phyloP scores from a whole-genome alignment of 92 coral and sea anemone species.

The Parazoanthus atlanticus region DNA sequence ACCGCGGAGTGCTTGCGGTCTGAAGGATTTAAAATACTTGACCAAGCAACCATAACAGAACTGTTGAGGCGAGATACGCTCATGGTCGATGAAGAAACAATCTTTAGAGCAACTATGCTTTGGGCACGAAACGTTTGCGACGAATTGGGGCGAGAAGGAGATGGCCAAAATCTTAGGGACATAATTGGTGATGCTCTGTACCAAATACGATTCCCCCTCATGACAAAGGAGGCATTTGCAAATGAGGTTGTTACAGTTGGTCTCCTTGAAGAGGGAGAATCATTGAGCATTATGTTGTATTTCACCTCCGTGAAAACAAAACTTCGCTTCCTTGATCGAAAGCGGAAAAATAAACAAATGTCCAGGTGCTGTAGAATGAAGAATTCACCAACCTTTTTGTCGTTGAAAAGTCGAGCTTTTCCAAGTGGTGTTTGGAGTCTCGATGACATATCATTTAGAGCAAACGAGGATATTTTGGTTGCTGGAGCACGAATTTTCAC shows the following conservation, averaged over 20 bases:
- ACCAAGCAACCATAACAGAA: slow-evolving; percentile 27
- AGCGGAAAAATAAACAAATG: not conserved
- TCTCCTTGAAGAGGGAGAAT: slow-evolving; percentile 23
- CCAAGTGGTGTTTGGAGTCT: not conserved
- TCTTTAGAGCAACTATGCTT: slow-evolving; percentile 21
- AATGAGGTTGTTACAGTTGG: slow-evolving; percentile 31
- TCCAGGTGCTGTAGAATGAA: not conserved
- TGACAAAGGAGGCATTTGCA: slow-evolving; percentile 30
- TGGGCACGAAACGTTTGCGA: slow-evolving; percentile 28
- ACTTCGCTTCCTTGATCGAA: slow-evolving; percentile 7
- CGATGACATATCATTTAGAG: not conserved
- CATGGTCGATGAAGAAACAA: slow-evolving; percentile 26
- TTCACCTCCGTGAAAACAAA: not conserved
- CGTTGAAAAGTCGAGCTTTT: not conserved
- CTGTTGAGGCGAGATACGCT: slow-evolving; percentile 39
- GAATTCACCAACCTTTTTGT: not conserved
- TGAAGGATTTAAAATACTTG: slow-evolving; percentile 20
- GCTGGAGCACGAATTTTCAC: slow-evolving; percentile 6
- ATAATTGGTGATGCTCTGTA: slow-evolving; percentile 42
- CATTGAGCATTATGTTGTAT: not conserved
- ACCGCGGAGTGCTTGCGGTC: slow-evolving; percentile 3
- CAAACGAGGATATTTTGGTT: not conserved
- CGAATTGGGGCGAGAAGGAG: not conserved
- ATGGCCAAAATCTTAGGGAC: slow-evolving; percentile 13
- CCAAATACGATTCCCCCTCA: slow-evolving; percentile 34